These are phyloP conservation scores for Pediacus dermestoides DNA, from an alignment of 2,888 invertebrate genomes.

Conservation along the genomic window DNA sequence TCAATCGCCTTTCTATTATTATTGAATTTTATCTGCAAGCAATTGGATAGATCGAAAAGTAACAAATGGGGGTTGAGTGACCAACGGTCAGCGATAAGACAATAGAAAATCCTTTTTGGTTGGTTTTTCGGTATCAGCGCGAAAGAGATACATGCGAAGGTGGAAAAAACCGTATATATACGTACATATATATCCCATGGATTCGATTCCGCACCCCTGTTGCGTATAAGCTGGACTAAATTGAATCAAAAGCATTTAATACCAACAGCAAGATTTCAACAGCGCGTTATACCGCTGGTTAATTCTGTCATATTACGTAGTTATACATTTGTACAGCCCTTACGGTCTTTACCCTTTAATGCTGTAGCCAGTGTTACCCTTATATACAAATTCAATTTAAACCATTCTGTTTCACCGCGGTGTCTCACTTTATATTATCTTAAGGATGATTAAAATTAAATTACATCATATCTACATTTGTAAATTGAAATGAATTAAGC, in stretches of 20 bases:
- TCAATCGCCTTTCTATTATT: too few relatives aligned
- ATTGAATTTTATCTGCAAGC: neutral
- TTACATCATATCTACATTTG: slow-evolving; percentile 28
- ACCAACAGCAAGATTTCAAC: slow-evolving; percentile 38
- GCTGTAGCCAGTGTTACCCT: slow-evolving; percentile 23
- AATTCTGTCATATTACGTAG: slow-evolving; percentile 40
- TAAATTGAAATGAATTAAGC: slow-evolving; percentile 15
- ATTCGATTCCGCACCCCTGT: slow-evolving; percentile 32
- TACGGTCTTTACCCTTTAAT: slow-evolving; percentile 24
- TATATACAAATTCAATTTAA: slow-evolving; percentile 34
- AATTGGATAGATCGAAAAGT: too few relatives aligned
- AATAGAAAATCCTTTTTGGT: slow-evolving; percentile 34
- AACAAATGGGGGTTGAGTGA: slow-evolving; percentile 39
- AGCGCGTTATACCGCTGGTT: slow-evolving; percentile 35
- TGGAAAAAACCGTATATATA: too few relatives aligned
- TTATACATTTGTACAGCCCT: slow-evolving; percentile 34
- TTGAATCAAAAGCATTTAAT: slow-evolving; percentile 46
- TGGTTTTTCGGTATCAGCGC: slow-evolving; percentile 23
- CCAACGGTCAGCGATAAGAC: slow-evolving; percentile 39
- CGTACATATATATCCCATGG: too few relatives aligned
- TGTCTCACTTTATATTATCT: slow-evolving; percentile 34
- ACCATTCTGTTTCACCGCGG: slow-evolving; percentile 26
- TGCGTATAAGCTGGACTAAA: slow-evolving; percentile 42
- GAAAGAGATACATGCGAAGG: too few relatives aligned
- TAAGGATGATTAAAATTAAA: slow-evolving; percentile 33